Evolutionary conservation across 2,888 invertebrate species (phyloP).

Genomic region (Agriotes lineatus): DNA sequence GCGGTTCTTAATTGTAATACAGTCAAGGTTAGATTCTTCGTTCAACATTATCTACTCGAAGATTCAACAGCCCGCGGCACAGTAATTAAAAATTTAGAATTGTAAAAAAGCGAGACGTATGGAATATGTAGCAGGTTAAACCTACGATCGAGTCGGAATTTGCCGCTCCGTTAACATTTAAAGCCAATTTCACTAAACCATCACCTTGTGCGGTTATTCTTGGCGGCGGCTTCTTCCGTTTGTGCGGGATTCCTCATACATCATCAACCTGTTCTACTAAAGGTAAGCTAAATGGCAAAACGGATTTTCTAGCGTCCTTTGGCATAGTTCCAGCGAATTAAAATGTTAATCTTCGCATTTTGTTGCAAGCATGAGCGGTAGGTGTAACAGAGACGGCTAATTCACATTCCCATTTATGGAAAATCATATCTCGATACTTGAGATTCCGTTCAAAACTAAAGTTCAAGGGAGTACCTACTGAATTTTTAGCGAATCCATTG

Average conservation of each 20-base stretch:
- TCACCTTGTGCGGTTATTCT: too few relatives aligned
- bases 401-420: conserved; percentile 14
- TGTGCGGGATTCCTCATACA: background rate
- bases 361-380: background rate
- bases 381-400: background rate
- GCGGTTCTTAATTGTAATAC: too few relatives aligned
- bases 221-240: background rate
- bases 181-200: too few relatives aligned
- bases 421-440: background rate
- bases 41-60: too few relatives aligned
- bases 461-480: conserved; percentile 17
- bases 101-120: too few relatives aligned
- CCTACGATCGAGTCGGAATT: too few relatives aligned
- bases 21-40: too few relatives aligned
- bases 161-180: too few relatives aligned
- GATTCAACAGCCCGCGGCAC: too few relatives aligned
- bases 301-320: background rate
- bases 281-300: conserved; percentile 1
- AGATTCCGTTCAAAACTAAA: background rate
- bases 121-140: too few relatives aligned
- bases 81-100: too few relatives aligned
- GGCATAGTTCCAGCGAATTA: background rate
- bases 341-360: conserved; percentile 8
- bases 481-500: background rate
- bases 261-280: background rate